Evolutionary conservation across 2,888 invertebrate species (phyloP), one percentile per base, ranked within the genome.

Genomic region (Drosophila seclusa): DNA sequence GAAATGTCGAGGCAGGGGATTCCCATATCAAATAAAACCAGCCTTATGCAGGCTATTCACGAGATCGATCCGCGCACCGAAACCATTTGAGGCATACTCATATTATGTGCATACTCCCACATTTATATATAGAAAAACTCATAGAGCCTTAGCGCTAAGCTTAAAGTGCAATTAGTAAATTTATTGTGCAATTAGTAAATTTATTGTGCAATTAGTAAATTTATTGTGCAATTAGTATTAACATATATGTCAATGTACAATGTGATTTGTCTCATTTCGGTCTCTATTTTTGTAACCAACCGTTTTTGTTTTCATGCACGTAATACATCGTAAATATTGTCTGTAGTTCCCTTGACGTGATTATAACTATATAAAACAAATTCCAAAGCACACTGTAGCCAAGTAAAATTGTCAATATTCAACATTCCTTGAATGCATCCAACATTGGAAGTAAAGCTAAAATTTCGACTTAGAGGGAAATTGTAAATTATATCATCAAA

Each of bases 1-100:
- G 94, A 94, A 69, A 94, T 96, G 78, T 94, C 95, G 66, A 94
- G 94, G 80, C 94, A 94, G 87, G 96, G 96, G n/a, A 95, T 96
- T 91, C 95, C 94, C 83, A 95, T 95, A 4, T 94, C 95, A 72
- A 95, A 95, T 18, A 83, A 80, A 11, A 94, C 94, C n/a, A 94
- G 94, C 73, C 93, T 96, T 2, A 94, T 95, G 92, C 95, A 95
- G 75, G 95, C 95, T n/a, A 94, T 96, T 31, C 95, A 95, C 79
- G 93, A 92, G 61, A 92, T 96, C 29, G 94, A 94, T 83, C 93
- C 93, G 21, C 90, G 92, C 73, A 91, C 93, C 16, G 93, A 93
- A 87, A 93, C 92, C 29, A 92, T 91, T 48, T 92, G 82, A 90
- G 63, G 42, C 54, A 58, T 38, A 49, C 7, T 48, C 38, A 34